A percentile compares a stretch with the other conserved stretches of the same genome.
Conservation (phyloP, 2,888 invertebrate genomes). For the Onthophagus sagittarius region DNA sequence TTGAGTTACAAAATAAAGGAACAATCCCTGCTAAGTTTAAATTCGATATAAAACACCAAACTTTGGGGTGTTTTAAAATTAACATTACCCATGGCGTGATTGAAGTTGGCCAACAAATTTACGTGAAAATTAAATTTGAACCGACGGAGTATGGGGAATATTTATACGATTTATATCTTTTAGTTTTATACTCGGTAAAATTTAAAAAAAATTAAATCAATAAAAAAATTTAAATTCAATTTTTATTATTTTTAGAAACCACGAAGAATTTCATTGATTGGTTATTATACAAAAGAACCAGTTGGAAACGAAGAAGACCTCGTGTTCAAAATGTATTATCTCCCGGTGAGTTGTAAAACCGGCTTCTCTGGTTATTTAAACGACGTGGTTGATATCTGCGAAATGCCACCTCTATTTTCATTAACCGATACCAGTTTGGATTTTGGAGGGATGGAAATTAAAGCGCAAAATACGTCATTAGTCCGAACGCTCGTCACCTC, state of each 20-base stretch:
- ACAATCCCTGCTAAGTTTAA: constrained; percentile 39
- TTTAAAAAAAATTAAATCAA: not conserved
- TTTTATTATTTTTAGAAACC: constrained; percentile 36
- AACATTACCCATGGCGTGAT: constrained; percentile 39
- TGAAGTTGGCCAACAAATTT: constrained; percentile 33
- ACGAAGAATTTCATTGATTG: constrained; percentile 38
- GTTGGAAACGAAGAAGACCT: not conserved
- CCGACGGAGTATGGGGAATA: constrained; percentile 38
- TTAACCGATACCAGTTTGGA: constrained; percentile 40
- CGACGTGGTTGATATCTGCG: constrained; percentile 30
- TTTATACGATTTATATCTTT: constrained; percentile 38
- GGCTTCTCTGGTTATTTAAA: constrained; percentile 41
- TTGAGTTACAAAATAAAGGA: constrained; percentile 44
- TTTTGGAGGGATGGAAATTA: constrained; percentile 37
- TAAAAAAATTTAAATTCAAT: constrained; percentile 8
- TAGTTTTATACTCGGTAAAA: constrained; percentile 44
- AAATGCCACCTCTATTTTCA: constrained; percentile 35
- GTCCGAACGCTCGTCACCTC: constrained; percentile 26
- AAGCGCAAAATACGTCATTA: constrained; percentile 4
- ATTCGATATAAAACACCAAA: constrained; percentile 37
- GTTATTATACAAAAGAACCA: constrained; percentile 25
- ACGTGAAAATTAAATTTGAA: constrained; percentile 41
- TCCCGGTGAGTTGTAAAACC: constrained; percentile 15
- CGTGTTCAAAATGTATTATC: constrained; percentile 9
- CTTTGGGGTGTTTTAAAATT: constrained; percentile 38